Percentiles rank a stretch among this genome's conserved stretches.
Conservation (phyloP, 2,113 vertebrate genomes). For the Ochotona curzoniae region DNA sequence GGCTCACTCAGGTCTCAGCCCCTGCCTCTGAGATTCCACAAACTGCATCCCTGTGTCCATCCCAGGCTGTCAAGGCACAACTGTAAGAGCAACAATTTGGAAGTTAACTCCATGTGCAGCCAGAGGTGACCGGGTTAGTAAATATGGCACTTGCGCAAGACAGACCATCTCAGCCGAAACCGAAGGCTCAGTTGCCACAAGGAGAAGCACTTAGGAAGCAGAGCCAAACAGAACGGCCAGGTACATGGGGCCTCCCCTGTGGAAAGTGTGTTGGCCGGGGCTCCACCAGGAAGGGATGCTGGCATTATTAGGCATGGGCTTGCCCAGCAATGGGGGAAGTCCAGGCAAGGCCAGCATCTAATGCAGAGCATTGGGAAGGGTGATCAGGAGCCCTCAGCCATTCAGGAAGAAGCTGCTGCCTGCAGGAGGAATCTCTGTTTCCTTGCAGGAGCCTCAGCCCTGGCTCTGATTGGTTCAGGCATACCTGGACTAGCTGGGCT, state of each 20-base stretch:
- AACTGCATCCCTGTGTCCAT: not conserved
- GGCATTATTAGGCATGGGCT: not conserved
- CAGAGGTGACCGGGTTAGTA: not conserved
- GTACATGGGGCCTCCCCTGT: rapidly evolving
- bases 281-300: not conserved
- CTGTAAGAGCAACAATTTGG: not conserved
- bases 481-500: not conserved
- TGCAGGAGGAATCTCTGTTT: not conserved
- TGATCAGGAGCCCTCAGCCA: not conserved
- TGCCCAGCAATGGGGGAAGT: not conserved
- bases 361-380: not conserved
- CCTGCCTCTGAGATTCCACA: not conserved
- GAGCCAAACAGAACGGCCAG: not conserved
- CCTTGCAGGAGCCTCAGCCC: not conserved
- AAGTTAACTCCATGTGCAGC: not conserved
- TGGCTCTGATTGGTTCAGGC: no score
- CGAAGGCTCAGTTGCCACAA: not conserved
- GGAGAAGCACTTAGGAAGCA: not conserved
- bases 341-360: not conserved
- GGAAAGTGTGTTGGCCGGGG: no score
- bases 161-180: not conserved
- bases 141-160: not conserved
- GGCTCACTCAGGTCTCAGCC: not conserved
- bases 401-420: not conserved
- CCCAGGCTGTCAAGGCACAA: not conserved